Conservation (phyloP, 2,888 invertebrate genomes). For the Diachrysia chrysitis region DNA sequence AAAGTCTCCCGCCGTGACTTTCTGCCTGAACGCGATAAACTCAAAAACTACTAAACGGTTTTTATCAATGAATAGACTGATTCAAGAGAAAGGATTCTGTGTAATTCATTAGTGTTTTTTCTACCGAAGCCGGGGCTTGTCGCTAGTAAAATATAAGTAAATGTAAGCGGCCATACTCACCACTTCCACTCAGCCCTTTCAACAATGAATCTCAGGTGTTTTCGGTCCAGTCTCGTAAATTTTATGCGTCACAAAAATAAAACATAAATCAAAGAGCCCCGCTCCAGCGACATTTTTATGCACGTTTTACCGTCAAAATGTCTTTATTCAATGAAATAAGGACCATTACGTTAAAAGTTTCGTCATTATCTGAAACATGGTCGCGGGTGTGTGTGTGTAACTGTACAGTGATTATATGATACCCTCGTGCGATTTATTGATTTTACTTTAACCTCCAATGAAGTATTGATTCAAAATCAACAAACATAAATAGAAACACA, state of each 20-base stretch:
- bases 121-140: no score
- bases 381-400: neutral
- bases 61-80: no score
- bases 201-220: constrained; percentile 56
- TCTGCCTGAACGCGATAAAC: no score
- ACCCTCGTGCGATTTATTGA: constrained; percentile 3
- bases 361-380: constrained; percentile 18
- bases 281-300: constrained; percentile 53
- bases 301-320: constrained; percentile 42
- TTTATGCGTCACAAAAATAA: constrained; percentile 58
- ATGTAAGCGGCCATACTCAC: constrained; percentile 36
- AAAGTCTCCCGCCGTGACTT: no score
- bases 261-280: constrained; percentile 52
- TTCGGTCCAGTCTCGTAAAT: constrained; percentile 47
- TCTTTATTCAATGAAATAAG: constrained; percentile 45
- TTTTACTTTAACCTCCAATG: constrained; percentile 8
- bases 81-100: no score
- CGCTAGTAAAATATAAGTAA: constrained; percentile 18
- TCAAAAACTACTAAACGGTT: no score
- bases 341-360: constrained; percentile 20
- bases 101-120: no score
- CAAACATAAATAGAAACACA: constrained; percentile 18
- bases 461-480: constrained; percentile 31
- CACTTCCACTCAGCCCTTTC: constrained; percentile 37
- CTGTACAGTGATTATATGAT: constrained; percentile 13